Percentiles rank a stretch among this genome's conserved stretches.
Conservation (phyloP, 1,140 invertebrate species). For the Musca domestica region DNA sequence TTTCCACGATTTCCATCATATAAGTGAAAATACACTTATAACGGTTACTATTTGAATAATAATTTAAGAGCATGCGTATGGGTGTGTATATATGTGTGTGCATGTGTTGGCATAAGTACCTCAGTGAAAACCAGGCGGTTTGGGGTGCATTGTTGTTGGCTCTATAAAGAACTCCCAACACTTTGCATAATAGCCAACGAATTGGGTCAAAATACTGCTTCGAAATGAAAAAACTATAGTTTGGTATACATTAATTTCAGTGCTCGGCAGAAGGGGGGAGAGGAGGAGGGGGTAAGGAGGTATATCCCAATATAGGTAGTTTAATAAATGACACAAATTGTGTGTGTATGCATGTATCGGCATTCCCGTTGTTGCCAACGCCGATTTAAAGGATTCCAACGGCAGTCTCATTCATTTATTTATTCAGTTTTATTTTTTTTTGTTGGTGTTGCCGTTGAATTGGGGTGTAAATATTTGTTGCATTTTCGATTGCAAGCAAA, state of each 20-base stretch:
- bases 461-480: slow-evolving; percentile 28
- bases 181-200: slow-evolving; percentile 16
- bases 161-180: background rate
- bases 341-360: no score
- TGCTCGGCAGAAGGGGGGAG: background rate
- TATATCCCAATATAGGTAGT: background rate
- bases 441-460: background rate
- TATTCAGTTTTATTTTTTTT: background rate
- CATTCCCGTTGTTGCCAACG: background rate
- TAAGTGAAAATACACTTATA: no score
- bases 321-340: background rate
- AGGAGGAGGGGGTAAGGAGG: background rate
- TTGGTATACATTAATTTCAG: slow-evolving; percentile 9
- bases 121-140: no score
- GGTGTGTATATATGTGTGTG: no score
- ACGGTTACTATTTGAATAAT: no score
- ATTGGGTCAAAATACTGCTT: slow-evolving; percentile 26
- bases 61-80: no score
- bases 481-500: slow-evolving; percentile 24
- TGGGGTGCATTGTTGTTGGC: no score
- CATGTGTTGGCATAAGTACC: no score
- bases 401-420: background rate
- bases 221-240: background rate
- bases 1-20: no score
- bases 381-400: background rate